phyloP scores from a whole-genome alignment of 2,797 vertebrate genomes.

The Helicolenus hilgendorfi region DNA sequence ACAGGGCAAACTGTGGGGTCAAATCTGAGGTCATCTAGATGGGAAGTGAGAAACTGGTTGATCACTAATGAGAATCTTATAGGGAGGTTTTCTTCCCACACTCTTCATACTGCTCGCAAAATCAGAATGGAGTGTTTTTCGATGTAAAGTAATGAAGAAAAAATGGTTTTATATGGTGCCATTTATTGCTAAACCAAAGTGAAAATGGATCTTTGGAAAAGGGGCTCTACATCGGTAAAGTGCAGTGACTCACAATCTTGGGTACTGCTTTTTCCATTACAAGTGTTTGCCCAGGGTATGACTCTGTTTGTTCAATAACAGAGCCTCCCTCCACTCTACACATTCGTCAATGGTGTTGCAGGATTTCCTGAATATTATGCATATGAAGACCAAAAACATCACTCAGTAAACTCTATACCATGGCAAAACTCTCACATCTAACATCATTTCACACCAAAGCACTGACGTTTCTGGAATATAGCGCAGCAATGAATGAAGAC shows the following conservation, averaged over 20 bases:
- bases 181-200: not conserved
- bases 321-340: not conserved
- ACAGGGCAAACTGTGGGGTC: slow-evolving; percentile 39
- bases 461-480: not conserved
- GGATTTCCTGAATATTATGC: not conserved
- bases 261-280: not conserved
- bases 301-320: slow-evolving; percentile 1
- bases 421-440: not conserved
- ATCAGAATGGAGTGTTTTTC: not conserved
- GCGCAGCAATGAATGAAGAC: not conserved
- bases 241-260: slow-evolving; percentile 20
- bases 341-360: not conserved
- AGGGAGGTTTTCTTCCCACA: slow-evolving; percentile 41
- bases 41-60: slow-evolving; percentile 52
- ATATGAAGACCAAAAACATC: not conserved
- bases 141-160: not conserved
- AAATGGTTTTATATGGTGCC: not conserved
- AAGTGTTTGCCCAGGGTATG: slow-evolving; percentile 4
- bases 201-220: slow-evolving; percentile 10
- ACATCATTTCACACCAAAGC: not conserved
- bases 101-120: not conserved
- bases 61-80: slow-evolving; percentile 45
- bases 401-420: not conserved
- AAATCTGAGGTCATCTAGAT: slow-evolving; percentile 51
- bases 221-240: not conserved